Evolutionary conservation across 1,140 invertebrate species (phyloP).

Genomic region (Amphibalanus amphitrite): DNA sequence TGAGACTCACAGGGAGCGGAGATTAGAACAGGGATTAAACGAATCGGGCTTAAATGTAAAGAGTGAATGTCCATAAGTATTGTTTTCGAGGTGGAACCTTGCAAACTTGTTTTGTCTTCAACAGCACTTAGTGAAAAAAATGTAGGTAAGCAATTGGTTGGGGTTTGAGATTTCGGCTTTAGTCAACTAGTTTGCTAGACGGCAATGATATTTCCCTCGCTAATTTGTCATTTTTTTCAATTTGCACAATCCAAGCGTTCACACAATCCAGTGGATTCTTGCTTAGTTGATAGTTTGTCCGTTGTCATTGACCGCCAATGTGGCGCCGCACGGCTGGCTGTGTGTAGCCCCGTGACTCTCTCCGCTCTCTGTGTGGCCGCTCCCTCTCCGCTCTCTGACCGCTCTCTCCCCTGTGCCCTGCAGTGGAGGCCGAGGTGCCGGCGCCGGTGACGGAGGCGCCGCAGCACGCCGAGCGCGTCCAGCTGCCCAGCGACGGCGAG

Average conservation of each 20-base stretch:
- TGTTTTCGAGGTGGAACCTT: neutral
- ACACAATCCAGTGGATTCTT: too few species aligned
- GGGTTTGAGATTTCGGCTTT: too few species aligned
- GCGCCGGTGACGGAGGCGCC: neutral
- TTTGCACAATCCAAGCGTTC: too few species aligned
- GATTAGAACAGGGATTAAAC: neutral
- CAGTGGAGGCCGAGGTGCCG: neutral
- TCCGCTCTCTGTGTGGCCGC: neutral
- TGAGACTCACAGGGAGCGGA: neutral
- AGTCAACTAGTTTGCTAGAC: too few species aligned
- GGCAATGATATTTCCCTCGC: too few species aligned
- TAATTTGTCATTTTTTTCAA: too few species aligned
- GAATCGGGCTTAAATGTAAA: neutral
- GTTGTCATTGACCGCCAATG: too few species aligned
- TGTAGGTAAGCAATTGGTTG: neutral
- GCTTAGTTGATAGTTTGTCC: too few species aligned
- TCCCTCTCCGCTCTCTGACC: neutral
- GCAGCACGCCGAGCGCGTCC: neutral
- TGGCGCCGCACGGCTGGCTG: neutral
- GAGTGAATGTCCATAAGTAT: neutral
- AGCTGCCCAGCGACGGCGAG: neutral
- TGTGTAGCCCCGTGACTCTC: neutral
- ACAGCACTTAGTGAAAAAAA: neutral
- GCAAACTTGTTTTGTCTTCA: neutral
- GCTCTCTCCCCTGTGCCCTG: neutral